Conservation (phyloP, 2,888 invertebrate genomes). For the Drosophila atroscutellata region DNA sequence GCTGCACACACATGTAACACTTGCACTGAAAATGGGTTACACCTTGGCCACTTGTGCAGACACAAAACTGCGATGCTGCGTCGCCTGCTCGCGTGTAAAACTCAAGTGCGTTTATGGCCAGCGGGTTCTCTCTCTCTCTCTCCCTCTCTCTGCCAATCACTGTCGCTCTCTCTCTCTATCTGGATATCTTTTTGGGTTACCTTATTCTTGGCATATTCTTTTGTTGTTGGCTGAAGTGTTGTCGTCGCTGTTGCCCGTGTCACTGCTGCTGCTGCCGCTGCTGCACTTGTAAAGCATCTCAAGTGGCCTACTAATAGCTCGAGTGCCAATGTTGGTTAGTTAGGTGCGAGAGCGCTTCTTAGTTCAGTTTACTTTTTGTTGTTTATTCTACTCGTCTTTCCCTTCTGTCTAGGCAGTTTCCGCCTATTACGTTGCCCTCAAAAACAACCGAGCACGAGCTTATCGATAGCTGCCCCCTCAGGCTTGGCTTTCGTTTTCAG, state of each 20-base stretch:
- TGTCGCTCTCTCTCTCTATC: slow-evolving; percentile 13
- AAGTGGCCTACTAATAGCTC: slow-evolving; percentile 77
- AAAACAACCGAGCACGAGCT: slow-evolving; percentile 34
- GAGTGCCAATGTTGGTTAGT: slow-evolving; percentile 54
- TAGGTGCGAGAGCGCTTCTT: slow-evolving; percentile 23
- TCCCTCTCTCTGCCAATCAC: slow-evolving; percentile 5
- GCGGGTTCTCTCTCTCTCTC: slow-evolving; percentile 29
- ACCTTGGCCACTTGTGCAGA: slow-evolving; percentile 49
- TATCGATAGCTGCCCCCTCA: slow-evolving; percentile 41
- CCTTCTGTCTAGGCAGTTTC: slow-evolving; percentile 39
- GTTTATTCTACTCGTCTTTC: background rate
- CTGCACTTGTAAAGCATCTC: slow-evolving; percentile 76
- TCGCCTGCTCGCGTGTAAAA: slow-evolving; percentile 35
- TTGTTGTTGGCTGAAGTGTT: slow-evolving; percentile 64
- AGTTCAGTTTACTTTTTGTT: background rate
- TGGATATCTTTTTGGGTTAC: slow-evolving; percentile 68
- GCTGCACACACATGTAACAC: slow-evolving; percentile 19
- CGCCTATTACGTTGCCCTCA: slow-evolving; percentile 54
- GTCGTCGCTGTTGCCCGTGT: slow-evolving; percentile 21
- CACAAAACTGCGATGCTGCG: slow-evolving; percentile 16
- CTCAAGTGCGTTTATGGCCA: slow-evolving; percentile 77
- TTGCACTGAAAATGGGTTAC: slow-evolving; percentile 60
- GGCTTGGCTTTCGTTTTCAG: slow-evolving; percentile 56
- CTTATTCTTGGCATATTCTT: slow-evolving; percentile 71
- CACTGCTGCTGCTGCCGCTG: slow-evolving; percentile 39